These are phyloP conservation scores for Tinea semifulvella DNA, from an alignment of 2,888 invertebrate species.

Conservation along the genomic window DNA sequence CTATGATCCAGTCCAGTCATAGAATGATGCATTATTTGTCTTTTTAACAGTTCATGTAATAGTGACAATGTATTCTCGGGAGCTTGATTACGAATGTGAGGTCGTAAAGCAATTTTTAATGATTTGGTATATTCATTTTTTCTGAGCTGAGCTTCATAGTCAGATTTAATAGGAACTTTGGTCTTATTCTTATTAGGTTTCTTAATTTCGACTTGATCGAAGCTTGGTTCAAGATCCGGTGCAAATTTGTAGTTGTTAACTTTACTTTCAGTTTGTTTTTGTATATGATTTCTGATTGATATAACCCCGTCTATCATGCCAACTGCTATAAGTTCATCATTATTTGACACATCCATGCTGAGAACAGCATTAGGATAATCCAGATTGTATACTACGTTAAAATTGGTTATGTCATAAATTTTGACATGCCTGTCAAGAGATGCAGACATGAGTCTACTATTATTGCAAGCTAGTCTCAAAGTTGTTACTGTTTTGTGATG, in stretches of 20 bases:
- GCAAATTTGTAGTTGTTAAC: conserved; percentile 55
- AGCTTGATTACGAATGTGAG: conserved; percentile 65
- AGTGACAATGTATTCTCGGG: conserved; percentile 84
- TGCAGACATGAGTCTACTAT: conserved; percentile 85
- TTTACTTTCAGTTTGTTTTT: conserved; percentile 45
- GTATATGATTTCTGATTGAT: conserved; percentile 82
- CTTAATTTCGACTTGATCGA: conserved; percentile 62
- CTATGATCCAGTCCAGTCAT: conserved; percentile 76
- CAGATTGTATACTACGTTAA: conserved; percentile 87
- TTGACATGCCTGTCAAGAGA: conserved; percentile 94
- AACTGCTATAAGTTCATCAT: conserved; percentile 86
- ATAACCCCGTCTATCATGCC: conserved; percentile 95
- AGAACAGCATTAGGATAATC: conserved; percentile 92
- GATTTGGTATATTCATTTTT: conserved; percentile 87
- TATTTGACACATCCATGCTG: conserved; percentile 78
- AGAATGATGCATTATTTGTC: conserved; percentile 80
- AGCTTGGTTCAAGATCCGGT: conserved; percentile 48
- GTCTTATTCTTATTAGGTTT: conserved; percentile 37
- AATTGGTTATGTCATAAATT: conserved; percentile 87
- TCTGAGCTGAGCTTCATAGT: conserved; percentile 76
- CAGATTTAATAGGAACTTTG: conserved; percentile 28
- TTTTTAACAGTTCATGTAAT: conserved; percentile 86
- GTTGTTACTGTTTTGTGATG: conserved; percentile 97
- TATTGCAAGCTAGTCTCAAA: conserved; percentile 81
- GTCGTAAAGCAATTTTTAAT: conserved; percentile 73